Evolutionary conservation across 2,888 invertebrate species (phyloP).

Genomic region (Lasius platythorax): DNA sequence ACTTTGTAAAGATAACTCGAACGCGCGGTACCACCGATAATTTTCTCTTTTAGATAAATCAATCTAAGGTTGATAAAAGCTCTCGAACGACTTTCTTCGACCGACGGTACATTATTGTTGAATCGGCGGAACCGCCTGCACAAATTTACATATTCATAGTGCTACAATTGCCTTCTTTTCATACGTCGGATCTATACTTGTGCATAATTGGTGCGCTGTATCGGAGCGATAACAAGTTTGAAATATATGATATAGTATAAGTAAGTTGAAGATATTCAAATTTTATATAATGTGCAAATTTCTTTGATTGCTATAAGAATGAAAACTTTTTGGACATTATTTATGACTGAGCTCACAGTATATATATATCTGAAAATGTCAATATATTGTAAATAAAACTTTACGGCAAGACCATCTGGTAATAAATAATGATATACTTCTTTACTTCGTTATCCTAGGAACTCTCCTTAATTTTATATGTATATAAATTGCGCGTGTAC

Average conservation of each 20-base stretch:
- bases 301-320: constrained; percentile 63
- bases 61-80: constrained; percentile 21
- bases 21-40: constrained; percentile 53
- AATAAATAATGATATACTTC: constrained; percentile 75
- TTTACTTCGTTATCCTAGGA: constrained; percentile 51
- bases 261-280: constrained; percentile 77
- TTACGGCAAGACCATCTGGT: constrained; percentile 75
- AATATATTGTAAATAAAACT: constrained; percentile 81
- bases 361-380: constrained; percentile 78
- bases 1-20: constrained; percentile 79
- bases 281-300: constrained; percentile 75
- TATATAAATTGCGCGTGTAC: neutral
- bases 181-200: constrained; percentile 66
- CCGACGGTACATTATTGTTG: constrained; percentile 56
- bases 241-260: constrained; percentile 63
- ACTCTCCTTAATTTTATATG: neutral
- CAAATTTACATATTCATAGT: constrained; percentile 75
- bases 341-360: constrained; percentile 75
- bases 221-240: constrained; percentile 62
- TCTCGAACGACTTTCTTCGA: constrained; percentile 12
- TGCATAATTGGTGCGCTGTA: constrained; percentile 64
- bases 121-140: constrained; percentile 68
- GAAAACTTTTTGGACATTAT: constrained; percentile 73
- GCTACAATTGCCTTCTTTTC: constrained; percentile 75
- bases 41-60: constrained; percentile 68